Evolutionary conservation across 2,888 invertebrate genomes (phyloP), one percentile per base, ranked within the genome.

Genomic region (Resseliella maxima): DNA sequence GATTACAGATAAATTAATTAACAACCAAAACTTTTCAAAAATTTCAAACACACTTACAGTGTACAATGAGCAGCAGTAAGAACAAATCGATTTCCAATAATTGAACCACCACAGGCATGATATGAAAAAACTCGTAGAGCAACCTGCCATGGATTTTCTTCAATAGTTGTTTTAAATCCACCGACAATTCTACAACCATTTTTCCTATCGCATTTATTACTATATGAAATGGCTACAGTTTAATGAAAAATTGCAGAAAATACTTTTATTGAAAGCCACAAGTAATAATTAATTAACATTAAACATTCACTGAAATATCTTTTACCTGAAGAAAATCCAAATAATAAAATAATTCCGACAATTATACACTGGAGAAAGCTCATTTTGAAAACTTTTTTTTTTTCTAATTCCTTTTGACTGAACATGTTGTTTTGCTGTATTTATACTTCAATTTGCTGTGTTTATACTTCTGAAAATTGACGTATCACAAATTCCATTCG

Each of bases 151-250:
- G 91, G 91, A 0, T 90, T 90, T 87, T 91, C 90, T n/a, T 90
- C 90, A 12, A 91, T 91, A 50, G 90, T 90, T 18, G 91, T 90
- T 41, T 89, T 89, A 81, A 81, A 81, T 0, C 91, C 91, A 0
- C 91, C 91, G 45, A 91, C 91, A 87, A 91, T 91, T 24, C 90
- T 90, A 0, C 91, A 91, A 88, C 91, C 91, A n/a, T n/a, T n/a
- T n/a, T n/a, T n/a, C n/a, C n/a, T n/a, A n/a, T n/a, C n/a, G n/a
- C n/a, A n/a, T n/a, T n/a, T n/a, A n/a, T n/a, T n/a, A n/a, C n/a
- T n/a, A n/a, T n/a, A n/a, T n/a, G n/a, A n/a, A n/a, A n/a, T 21
- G 91, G 88, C 8, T 15, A 15, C 46, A 18, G 46, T 2, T 50
- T 50, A 2, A 50, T 10, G 8, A 21, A 21, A 50, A 10, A 18